Base-by-base conservation (phyloP, 2,113 vertebrate genomes). In the Paralichthys olivaceus region DNA sequence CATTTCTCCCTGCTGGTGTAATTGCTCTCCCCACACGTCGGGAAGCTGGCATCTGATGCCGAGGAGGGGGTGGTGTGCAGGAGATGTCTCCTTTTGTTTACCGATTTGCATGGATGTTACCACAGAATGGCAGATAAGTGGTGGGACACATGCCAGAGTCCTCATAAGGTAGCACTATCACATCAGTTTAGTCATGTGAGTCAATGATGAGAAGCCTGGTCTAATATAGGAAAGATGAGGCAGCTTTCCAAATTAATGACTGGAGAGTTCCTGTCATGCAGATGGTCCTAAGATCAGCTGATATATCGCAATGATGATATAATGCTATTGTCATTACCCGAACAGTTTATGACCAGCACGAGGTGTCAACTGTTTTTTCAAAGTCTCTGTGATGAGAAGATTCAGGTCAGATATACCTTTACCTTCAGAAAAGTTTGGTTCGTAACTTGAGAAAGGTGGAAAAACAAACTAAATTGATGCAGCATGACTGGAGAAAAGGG, bases 21-120 rank as follows among this genome's bases (percentile, higher is more conserved):
- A 94, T 91, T 92, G 88, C 85, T 77, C 80, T 87, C 88, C 79
- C 87, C 90, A 91, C 90, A 90, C 87, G 89, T 90, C 86, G 80
- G 84, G 81, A 87, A 88, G 80, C 82, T 92, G 88, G 90, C 92
- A 91, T 89, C 83, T 70, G 80, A 85, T 77, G 77, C 75, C 4
- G 80, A 66, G 77, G 85, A 65, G 79, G 72, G 74, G 76, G 83
- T 77, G 73, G 82, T n/a, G 64, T 73, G 84, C 79, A 78, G 75
- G 84, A 73, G 86, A 88, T 90, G 90, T 86, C 72, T 65, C 70
- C 79, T 83, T 89, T 93, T 93, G 92, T 92, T 90, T 92, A 85
- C 82, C 49, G 83, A 91, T 92, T 93, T 93, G 88, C 93, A 92
- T 85, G 93, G 93, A 87, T 92, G 89, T 93, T 93, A 86, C 72